Evolutionary conservation across 92 coral and sea anemone species (phyloP).

Genomic region (Virgularia gustaviana): DNA sequence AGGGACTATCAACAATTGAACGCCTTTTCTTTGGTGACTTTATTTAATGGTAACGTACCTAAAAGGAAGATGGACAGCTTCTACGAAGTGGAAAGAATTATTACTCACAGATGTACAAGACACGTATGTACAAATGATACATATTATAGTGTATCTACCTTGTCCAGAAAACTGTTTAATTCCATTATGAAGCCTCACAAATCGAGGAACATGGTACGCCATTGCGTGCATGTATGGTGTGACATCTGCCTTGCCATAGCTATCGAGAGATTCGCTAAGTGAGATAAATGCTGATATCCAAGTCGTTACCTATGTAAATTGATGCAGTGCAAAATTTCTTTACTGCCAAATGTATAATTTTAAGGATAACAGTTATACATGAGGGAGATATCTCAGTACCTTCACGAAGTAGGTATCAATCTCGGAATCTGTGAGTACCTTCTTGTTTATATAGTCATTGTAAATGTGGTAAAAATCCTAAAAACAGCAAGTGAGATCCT

Average conservation of each 20-base stretch:
- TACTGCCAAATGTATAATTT: no score
- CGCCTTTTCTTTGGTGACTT: background rate
- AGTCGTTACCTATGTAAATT: no score
- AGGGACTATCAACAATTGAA: background rate
- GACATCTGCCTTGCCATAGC: no score
- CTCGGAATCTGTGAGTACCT: background rate
- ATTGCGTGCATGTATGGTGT: no score
- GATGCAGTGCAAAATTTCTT: no score
- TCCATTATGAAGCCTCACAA: background rate
- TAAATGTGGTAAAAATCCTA: slow-evolving; percentile 16
- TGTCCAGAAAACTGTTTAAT: slow-evolving; percentile 1
- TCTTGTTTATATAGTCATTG: background rate
- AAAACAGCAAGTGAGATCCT: background rate
- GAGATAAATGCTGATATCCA: no score
- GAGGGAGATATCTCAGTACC: no score
- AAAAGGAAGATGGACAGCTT: background rate
- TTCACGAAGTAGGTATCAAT: slow-evolving; percentile 7
- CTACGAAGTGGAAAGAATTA: background rate
- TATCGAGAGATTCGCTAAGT: no score
- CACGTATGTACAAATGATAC: background rate
- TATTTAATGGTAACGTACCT: background rate
- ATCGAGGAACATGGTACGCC: background rate
- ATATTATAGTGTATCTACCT: background rate
- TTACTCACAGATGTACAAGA: background rate
- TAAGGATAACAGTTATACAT: no score